These are phyloP conservation scores for Tokudaia tokunoshimensis DNA, from an alignment of 2,797 vertebrate species.

Conservation along the genomic window DNA sequence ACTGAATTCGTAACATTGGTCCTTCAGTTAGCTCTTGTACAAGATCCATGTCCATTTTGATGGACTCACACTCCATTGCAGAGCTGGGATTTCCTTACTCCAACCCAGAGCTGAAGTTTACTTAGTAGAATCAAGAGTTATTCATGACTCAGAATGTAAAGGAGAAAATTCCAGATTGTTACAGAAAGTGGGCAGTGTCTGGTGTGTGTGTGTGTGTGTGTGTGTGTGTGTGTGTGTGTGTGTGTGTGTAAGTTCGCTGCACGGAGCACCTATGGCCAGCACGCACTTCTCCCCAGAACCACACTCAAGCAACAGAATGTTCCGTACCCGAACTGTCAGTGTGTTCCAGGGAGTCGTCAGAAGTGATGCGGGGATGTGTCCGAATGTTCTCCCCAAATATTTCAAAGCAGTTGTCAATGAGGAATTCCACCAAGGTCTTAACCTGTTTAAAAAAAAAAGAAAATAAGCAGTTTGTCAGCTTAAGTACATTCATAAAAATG, in stretches of 20 bases:
- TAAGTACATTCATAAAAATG: background rate
- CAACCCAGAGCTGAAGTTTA: background rate
- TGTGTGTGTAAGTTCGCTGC: no score
- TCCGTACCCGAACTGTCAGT: conserved; percentile 90
- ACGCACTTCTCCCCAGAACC: background rate
- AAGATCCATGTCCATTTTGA: background rate
- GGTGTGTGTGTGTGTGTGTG: background rate
- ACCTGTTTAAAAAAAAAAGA: conserved; percentile 87
- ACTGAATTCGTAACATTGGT: background rate
- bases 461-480: background rate
- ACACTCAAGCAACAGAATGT: background rate
- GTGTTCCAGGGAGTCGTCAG: conserved; percentile 88
- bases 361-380: conserved; percentile 85
- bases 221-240: background rate
- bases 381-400: conserved; percentile 92
- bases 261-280: background rate
- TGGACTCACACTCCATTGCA: background rate
- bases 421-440: conserved; percentile 93
- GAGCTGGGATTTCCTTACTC: background rate
- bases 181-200: background rate
- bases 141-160: background rate
- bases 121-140: background rate
- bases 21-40: background rate
- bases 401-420: conserved; percentile 93
- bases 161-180: background rate